Conservation (phyloP, 2,888 invertebrate genomes). For the Halocaridina rubra region DNA sequence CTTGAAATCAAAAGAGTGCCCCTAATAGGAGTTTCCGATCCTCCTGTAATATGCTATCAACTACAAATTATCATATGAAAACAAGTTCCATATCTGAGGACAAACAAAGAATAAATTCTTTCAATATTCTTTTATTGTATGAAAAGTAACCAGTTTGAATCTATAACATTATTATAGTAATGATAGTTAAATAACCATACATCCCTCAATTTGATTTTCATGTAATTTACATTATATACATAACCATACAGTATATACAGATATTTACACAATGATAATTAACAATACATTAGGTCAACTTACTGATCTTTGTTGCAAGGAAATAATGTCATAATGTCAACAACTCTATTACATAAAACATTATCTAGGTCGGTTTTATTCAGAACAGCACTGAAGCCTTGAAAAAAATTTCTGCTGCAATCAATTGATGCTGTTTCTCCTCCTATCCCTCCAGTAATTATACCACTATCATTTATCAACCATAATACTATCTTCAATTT, state of each 20-base stretch:
- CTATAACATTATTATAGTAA: constrained; percentile 58
- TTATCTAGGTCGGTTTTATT: constrained; percentile 15
- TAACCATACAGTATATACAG: constrained; percentile 17
- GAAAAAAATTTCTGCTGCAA: too few relatives aligned
- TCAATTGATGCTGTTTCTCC: too few relatives aligned
- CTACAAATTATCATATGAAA: neutral
- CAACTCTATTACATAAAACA: constrained; percentile 22
- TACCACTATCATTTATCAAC: too few relatives aligned
- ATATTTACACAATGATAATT: constrained; percentile 32
- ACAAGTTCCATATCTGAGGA: neutral
- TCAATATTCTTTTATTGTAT: constrained; percentile 45
- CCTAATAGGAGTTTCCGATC: too few relatives aligned
- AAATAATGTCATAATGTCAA: constrained; percentile 5
- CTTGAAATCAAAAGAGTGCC: too few relatives aligned
- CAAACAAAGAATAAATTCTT: neutral
- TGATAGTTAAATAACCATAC: constrained; percentile 59
- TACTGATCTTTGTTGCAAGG: neutral
- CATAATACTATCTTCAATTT: too few relatives aligned
- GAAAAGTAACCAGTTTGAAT: constrained; percentile 56
- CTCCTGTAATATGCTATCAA: too few relatives aligned
- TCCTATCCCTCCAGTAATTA: too few relatives aligned
- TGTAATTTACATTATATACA: constrained; percentile 54
- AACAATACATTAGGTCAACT: constrained; percentile 40
- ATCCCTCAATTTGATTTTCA: constrained; percentile 52
- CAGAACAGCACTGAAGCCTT: constrained; percentile 21